Evolutionary conservation across 2,888 invertebrate species (phyloP).

Genomic region (Torymus aiolomorphi): DNA sequence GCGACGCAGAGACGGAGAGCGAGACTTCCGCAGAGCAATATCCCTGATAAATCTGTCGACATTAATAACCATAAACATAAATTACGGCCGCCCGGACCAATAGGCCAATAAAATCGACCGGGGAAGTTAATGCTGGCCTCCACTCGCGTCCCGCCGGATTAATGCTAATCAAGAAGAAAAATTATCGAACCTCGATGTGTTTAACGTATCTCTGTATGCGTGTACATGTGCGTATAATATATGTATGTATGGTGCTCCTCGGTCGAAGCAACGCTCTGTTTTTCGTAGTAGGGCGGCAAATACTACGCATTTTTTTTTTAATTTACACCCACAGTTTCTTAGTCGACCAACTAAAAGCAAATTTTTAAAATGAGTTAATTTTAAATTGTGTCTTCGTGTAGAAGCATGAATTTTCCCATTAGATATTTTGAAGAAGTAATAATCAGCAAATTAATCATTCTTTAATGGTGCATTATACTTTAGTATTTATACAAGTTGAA

Average conservation of each 20-base stretch:
- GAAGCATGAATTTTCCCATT: too few species aligned
- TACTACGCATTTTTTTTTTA: too few species aligned
- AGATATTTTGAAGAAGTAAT: too few species aligned
- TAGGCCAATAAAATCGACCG: conserved; percentile 71
- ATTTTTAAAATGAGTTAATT: too few species aligned
- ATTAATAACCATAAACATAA: conserved; percentile 74
- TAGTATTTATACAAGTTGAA: too few species aligned
- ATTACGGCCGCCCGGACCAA: conserved; percentile 66
- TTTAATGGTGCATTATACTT: too few species aligned
- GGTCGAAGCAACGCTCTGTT: too few species aligned
- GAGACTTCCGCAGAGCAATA: conserved; percentile 66
- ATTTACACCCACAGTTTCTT: too few species aligned
- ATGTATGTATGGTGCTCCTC: background rate
- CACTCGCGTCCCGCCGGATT: conserved; percentile 61
- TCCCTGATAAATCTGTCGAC: conserved; percentile 73
- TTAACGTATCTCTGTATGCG: background rate
- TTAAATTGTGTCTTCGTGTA: too few species aligned
- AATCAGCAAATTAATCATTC: too few species aligned
- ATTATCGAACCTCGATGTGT: conserved; percentile 61
- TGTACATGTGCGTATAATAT: background rate
- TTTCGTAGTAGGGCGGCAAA: too few species aligned
- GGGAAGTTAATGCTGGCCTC: conserved; percentile 65
- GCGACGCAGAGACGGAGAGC: conserved; percentile 50
- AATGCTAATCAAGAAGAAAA: conserved; percentile 73
- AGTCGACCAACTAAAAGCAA: too few species aligned